Evolutionary conservation across 2,888 invertebrate genomes (phyloP).

Genomic region (Frankliniella intonsa): DNA sequence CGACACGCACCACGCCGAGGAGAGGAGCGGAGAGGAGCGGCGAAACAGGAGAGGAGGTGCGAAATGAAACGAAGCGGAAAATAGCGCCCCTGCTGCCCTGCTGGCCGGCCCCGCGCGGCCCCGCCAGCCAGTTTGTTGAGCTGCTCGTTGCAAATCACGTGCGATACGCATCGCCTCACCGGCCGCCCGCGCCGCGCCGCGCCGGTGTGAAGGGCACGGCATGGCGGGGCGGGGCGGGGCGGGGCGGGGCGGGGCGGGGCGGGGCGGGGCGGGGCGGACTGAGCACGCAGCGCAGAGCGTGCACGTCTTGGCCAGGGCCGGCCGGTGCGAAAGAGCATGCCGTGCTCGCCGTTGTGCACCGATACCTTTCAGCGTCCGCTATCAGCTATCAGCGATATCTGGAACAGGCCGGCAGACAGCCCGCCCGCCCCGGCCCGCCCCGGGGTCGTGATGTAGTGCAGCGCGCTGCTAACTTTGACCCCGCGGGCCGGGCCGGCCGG

Average conservation of each 20-base stretch:
- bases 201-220: neutral
- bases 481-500: neutral
- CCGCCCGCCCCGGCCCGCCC: neutral
- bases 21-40: too few species aligned
- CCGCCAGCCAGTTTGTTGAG: neutral
- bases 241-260: neutral
- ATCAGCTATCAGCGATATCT: conserved; percentile 22
- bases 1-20: too few species aligned
- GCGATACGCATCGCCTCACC: conserved; percentile 2
- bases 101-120: too few species aligned
- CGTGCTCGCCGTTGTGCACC: neutral
- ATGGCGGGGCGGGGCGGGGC: neutral
- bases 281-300: conserved; percentile 9
- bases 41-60: neutral
- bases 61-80: conserved; percentile 16
- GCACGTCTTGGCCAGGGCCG: neutral
- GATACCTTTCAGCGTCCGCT: conserved; percentile 18
- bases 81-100: neutral
- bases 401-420: neutral
- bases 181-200: neutral
- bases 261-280: neutral
- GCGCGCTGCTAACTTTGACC: conserved; percentile 6
- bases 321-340: neutral
- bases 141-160: conserved; percentile 19
- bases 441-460: conserved; percentile 3